Percentiles rank a stretch among this genome's conserved stretches.
phyloP scores from a whole-genome alignment of 2,113 vertebrate species.

The Clarias batrachus region DNA sequence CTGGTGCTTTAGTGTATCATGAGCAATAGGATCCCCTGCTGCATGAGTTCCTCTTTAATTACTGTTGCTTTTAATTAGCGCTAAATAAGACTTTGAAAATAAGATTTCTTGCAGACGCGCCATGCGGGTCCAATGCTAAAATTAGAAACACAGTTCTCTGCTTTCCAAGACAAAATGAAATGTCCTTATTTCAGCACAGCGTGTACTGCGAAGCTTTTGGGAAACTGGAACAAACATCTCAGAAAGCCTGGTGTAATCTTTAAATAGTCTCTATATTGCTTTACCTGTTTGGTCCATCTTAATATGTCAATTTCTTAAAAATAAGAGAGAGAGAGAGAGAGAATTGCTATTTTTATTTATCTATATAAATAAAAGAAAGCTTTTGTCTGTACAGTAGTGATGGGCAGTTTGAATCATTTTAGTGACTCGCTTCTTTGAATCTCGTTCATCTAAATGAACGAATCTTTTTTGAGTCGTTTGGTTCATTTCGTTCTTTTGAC shows the following conservation, averaged over 20 bases:
- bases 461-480: too few relatives aligned
- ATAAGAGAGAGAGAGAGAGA: too few relatives aligned
- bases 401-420: too few relatives aligned
- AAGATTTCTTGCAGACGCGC: background rate
- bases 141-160: constrained; percentile 24
- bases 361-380: too few relatives aligned
- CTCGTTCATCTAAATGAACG: too few relatives aligned
- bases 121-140: background rate
- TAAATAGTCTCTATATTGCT: background rate
- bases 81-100: background rate
- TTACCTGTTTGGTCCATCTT: background rate
- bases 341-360: too few relatives aligned
- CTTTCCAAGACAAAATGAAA: constrained; percentile 5
- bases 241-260: background rate
- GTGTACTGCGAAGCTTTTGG: background rate
- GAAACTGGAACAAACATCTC: background rate
- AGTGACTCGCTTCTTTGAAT: too few relatives aligned
- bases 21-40: background rate
- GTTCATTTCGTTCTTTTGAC: too few relatives aligned
- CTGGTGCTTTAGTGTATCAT: background rate
- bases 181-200: constrained; percentile 25
- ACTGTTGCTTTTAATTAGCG: constrained; percentile 19
- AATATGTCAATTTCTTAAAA: too few relatives aligned
- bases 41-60: constrained; percentile 11
- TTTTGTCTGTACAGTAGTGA: too few relatives aligned